Percentiles rank a stretch among this genome's conserved stretches.
These are phyloP conservation scores for Otis tarda DNA, from an alignment of 2,113 vertebrate genomes.

Conservation along the genomic window DNA sequence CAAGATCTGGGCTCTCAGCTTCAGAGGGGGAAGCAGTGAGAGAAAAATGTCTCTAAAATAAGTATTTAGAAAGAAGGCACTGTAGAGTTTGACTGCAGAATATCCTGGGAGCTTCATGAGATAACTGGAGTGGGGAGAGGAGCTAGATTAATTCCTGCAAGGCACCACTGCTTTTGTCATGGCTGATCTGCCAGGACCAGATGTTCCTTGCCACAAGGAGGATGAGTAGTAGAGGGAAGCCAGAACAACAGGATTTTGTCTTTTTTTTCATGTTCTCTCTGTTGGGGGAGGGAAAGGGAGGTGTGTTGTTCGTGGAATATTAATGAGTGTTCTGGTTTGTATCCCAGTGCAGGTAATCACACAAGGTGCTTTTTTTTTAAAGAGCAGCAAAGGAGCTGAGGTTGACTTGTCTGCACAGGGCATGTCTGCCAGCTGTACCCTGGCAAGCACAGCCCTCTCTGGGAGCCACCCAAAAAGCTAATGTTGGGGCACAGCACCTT, in stretches of 20 bases:
- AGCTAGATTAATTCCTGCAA: neutral
- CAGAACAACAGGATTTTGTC: neutral
- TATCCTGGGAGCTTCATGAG: neutral
- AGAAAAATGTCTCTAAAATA: neutral
- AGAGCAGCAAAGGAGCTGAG: neutral
- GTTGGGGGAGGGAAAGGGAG: neutral
- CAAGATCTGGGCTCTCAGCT: neutral
- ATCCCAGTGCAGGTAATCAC: neutral
- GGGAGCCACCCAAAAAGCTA: neutral
- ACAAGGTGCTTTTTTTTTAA: neutral
- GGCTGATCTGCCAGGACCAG: neutral
- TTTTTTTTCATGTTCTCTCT: neutral
- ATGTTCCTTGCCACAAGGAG: neutral
- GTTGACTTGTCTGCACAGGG: neutral
- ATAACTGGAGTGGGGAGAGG: neutral
- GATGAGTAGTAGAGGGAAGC: neutral
- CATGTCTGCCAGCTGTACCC: neutral
- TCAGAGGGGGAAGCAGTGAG: neutral
- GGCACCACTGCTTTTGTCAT: fast-evolving
- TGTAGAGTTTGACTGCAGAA: neutral
- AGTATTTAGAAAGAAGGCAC: neutral
- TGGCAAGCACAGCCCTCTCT: neutral
- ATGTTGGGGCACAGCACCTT: neutral
- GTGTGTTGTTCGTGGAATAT: neutral
- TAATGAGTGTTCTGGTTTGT: neutral